These are phyloP conservation scores for Apteryx owenii DNA, from an alignment of 2,113 vertebrate genomes.

Conservation along the genomic window DNA sequence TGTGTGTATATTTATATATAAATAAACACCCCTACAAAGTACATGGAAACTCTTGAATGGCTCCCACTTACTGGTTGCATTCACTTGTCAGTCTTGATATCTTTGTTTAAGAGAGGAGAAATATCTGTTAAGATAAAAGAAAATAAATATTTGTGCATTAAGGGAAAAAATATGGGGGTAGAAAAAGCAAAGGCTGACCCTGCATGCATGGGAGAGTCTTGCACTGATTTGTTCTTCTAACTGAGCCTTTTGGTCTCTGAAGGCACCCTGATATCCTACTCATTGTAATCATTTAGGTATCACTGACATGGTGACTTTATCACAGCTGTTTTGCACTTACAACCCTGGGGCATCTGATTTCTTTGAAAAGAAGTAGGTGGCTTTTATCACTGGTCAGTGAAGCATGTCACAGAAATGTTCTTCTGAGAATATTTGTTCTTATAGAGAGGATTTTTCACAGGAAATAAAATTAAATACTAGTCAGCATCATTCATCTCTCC, in stretches of 20 bases:
- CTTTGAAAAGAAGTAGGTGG: neutral
- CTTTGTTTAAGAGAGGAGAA: neutral
- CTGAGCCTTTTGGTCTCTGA: neutral
- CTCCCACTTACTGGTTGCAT: neutral
- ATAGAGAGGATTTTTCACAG: neutral
- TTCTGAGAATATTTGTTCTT: neutral
- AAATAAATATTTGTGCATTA: neutral
- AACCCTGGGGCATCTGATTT: neutral
- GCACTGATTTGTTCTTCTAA: neutral
- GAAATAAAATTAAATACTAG: neutral
- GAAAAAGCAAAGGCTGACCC: neutral
- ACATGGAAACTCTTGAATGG: neutral
- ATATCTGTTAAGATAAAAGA: neutral
- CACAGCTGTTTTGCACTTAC: neutral
- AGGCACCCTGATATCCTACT: neutral
- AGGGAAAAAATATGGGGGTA: neutral
- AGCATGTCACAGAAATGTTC: neutral
- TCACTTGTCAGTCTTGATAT: neutral
- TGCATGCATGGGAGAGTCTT: neutral
- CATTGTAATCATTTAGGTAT: neutral
- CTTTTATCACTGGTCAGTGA: neutral
- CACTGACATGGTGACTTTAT: neutral
- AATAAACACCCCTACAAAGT: neutral
- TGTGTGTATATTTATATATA: no score
- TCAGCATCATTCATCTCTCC: neutral